Conservation (phyloP, 2,888 invertebrate species). For the Tetragonisca angustula region DNA sequence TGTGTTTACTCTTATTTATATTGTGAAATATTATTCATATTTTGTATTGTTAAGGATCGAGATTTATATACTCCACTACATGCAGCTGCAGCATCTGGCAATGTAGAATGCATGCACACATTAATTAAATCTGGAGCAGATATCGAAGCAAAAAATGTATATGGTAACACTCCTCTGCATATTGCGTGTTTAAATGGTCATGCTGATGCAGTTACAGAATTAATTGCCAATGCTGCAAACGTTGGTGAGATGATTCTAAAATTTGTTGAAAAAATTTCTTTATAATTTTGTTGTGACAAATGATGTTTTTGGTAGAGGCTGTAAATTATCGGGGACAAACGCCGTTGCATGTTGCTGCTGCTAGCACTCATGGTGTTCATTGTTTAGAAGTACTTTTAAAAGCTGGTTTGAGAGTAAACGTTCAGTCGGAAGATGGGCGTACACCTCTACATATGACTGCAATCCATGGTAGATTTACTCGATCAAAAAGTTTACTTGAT, state of each 20-base stretch:
- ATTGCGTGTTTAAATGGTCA: conserved; percentile 88
- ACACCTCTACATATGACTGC: conserved; percentile 89
- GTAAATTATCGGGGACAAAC: conserved; percentile 86
- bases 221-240: conserved; percentile 85
- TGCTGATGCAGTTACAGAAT: conserved; percentile 85
- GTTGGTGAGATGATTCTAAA: conserved; percentile 78
- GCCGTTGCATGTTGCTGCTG: conserved; percentile 87
- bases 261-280: neutral
- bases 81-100: conserved; percentile 86
- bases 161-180: conserved; percentile 87
- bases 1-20: neutral
- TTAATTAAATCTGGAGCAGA: conserved; percentile 86
- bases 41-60: conserved; percentile 69
- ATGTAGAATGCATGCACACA: conserved; percentile 81
- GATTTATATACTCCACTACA: conserved; percentile 87
- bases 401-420: conserved; percentile 85
- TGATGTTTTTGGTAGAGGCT: conserved; percentile 77
- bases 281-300: neutral
- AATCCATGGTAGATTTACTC: conserved; percentile 87
- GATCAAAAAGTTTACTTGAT: conserved; percentile 87
- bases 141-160: conserved; percentile 86
- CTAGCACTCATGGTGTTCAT: conserved; percentile 87
- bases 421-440: conserved; percentile 86
- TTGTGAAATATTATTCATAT: neutral
- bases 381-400: conserved; percentile 86